phyloP scores from a whole-genome alignment of 2,797 vertebrate genomes.

The Manis pentadactyla region DNA sequence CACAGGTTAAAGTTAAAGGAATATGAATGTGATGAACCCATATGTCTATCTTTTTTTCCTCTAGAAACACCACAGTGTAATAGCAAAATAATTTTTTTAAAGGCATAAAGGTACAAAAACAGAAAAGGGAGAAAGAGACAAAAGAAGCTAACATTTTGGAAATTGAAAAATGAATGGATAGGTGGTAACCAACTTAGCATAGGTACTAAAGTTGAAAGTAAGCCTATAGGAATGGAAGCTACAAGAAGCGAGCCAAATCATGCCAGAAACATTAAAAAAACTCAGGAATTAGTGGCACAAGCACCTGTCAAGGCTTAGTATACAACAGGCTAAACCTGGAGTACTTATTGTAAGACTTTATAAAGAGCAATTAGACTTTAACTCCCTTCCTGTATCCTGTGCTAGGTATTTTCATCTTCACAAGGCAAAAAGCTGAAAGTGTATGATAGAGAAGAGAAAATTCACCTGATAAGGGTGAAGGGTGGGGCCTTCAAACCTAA shows the following conservation, averaged over 20 bases:
- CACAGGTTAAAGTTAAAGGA: background rate
- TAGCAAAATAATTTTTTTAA: background rate
- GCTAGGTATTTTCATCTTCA: background rate
- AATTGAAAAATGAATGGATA: background rate
- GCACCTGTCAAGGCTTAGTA: background rate
- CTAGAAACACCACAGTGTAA: background rate
- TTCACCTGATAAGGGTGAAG: background rate
- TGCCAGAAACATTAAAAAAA: background rate
- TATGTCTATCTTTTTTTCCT: background rate
- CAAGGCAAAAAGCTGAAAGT: background rate
- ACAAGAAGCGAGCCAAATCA: background rate
- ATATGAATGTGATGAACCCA: background rate
- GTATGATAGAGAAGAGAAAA: background rate
- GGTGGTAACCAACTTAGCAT: background rate
- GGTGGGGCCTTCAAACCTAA: background rate
- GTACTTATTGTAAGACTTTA: background rate
- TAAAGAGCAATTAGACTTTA: background rate
- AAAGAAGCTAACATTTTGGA: slow-evolving; percentile 15
- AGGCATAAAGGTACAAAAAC: background rate
- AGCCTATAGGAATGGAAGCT: background rate
- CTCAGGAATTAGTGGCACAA: background rate
- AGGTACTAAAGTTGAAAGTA: background rate
- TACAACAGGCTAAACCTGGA: background rate
- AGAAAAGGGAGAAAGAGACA: background rate
- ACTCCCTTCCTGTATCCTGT: background rate